A percentile compares a stretch with the other conserved stretches of the same genome.
Conservation (phyloP, 2,888 invertebrate genomes). For the Elaeidobius kamerunicus region DNA sequence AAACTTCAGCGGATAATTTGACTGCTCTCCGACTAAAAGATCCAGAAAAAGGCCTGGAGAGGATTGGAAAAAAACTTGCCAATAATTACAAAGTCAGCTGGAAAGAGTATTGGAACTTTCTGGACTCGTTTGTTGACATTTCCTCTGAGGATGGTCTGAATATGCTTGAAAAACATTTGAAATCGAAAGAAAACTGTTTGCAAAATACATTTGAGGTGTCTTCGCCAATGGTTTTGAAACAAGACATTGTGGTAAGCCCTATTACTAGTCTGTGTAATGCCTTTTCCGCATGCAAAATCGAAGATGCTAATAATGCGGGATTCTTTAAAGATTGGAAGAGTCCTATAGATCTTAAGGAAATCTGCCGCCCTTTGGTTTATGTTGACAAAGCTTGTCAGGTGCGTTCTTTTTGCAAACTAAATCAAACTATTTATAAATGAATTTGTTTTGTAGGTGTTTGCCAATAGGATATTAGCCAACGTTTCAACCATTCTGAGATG, state of each 20-base stretch:
- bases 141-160: slow-evolving; percentile 68
- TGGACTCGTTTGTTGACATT: slow-evolving; percentile 78
- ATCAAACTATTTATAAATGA: too few relatives aligned
- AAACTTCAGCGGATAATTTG: slow-evolving; percentile 25
- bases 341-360: slow-evolving; percentile 19
- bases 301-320: slow-evolving; percentile 46
- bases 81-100: slow-evolving; percentile 72
- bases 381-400: slow-evolving; percentile 63
- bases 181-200: slow-evolving; percentile 23
- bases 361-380: slow-evolving; percentile 52
- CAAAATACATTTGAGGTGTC: slow-evolving; percentile 18
- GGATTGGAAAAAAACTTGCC: slow-evolving; percentile 73
- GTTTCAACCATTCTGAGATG: slow-evolving; percentile 49
- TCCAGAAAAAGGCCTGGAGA: slow-evolving; percentile 83
- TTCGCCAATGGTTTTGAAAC: slow-evolving; percentile 21
- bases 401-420: slow-evolving; percentile 50
- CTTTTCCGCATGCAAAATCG: slow-evolving; percentile 56
- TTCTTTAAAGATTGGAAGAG: slow-evolving; percentile 33
- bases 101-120: slow-evolving; percentile 93
- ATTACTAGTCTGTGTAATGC: slow-evolving; percentile 60
- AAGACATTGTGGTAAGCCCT: slow-evolving; percentile 49
- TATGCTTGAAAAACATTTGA: slow-evolving; percentile 71
- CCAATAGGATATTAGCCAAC: slow-evolving; percentile 65
- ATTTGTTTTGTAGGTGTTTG: slow-evolving; percentile 48
- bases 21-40: slow-evolving; percentile 54